Evolutionary conservation across 2,888 invertebrate species (phyloP).

Genomic region (Stictocephala bisonia): DNA sequence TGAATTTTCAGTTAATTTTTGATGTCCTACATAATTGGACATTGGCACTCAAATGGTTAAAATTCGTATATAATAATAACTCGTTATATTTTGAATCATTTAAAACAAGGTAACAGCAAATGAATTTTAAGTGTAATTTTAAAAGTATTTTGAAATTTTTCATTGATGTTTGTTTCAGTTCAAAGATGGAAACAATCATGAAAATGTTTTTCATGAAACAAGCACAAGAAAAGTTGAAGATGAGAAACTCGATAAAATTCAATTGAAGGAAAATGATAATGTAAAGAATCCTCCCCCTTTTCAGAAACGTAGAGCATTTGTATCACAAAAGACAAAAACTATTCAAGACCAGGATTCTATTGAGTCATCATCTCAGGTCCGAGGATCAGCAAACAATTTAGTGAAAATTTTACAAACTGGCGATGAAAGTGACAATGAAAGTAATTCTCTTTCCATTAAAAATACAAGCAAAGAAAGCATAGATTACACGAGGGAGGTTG

Average conservation of each 20-base stretch:
- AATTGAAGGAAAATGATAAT: neutral
- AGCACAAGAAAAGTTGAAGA: neutral
- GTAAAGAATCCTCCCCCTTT: neutral
- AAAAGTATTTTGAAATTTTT: too few relatives aligned
- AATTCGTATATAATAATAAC: too few relatives aligned
- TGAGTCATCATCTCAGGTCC: neutral
- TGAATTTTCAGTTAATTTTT: too few relatives aligned
- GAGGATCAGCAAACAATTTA: neutral
- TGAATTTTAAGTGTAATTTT: too few relatives aligned
- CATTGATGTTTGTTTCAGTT: neutral
- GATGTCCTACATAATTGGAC: too few relatives aligned
- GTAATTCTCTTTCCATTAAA: neutral
- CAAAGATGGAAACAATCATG: neutral
- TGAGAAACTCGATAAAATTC: neutral
- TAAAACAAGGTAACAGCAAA: too few relatives aligned
- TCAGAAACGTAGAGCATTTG: slow-evolving; percentile 37
- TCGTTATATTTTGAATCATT: too few relatives aligned
- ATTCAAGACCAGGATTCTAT: slow-evolving; percentile 27
- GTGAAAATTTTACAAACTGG: slow-evolving; percentile 14
- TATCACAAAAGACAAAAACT: slow-evolving; percentile 32
- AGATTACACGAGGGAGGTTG: neutral
- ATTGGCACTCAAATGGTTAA: too few relatives aligned
- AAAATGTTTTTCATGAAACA: too few relatives aligned
- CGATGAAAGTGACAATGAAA: slow-evolving; percentile 18
- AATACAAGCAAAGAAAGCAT: neutral